These are phyloP conservation scores for Takifugu rubripes DNA, from an alignment of 2,797 vertebrate genomes.

Conservation along the genomic window DNA sequence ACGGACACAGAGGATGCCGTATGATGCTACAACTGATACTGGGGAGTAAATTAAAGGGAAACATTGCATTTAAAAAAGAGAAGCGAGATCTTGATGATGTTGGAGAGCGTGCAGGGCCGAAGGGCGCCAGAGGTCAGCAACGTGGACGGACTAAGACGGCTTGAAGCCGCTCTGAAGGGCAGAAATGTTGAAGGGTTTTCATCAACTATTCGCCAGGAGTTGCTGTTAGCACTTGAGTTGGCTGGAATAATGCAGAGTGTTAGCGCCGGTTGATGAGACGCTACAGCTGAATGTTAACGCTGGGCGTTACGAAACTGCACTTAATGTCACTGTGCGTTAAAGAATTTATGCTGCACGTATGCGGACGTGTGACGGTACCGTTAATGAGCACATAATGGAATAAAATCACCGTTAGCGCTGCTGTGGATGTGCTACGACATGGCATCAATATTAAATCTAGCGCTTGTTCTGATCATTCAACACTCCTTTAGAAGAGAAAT, in stretches of 20 bases:
- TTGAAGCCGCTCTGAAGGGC: constrained; percentile 55
- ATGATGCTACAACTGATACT: constrained; percentile 57
- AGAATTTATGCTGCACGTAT: background rate
- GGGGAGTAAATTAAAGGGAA: constrained; percentile 48
- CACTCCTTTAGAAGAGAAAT: too few relatives aligned
- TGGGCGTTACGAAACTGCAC: constrained; percentile 31
- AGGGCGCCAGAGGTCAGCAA: constrained; percentile 33
- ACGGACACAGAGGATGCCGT: constrained; percentile 51
- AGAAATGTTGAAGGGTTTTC: constrained; percentile 48
- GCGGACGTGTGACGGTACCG: too few relatives aligned
- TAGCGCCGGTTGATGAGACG: constrained; percentile 26
- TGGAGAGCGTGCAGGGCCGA: constrained; percentile 28
- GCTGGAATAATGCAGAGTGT: constrained; percentile 34
- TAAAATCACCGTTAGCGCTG: too few relatives aligned
- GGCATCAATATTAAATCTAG: too few relatives aligned
- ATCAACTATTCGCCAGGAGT: constrained; percentile 40
- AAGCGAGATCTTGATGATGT: constrained; percentile 39
- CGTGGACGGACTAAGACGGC: constrained; percentile 56
- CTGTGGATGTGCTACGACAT: too few relatives aligned
- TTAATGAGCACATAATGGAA: too few relatives aligned
- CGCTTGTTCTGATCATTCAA: too few relatives aligned
- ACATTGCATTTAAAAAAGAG: constrained; percentile 26
- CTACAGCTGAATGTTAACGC: constrained; percentile 42
- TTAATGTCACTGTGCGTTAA: constrained; percentile 22
- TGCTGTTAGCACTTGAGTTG: constrained; percentile 52